Conservation (phyloP, 2,888 invertebrate species). For the Lochmaea crataegi region DNA sequence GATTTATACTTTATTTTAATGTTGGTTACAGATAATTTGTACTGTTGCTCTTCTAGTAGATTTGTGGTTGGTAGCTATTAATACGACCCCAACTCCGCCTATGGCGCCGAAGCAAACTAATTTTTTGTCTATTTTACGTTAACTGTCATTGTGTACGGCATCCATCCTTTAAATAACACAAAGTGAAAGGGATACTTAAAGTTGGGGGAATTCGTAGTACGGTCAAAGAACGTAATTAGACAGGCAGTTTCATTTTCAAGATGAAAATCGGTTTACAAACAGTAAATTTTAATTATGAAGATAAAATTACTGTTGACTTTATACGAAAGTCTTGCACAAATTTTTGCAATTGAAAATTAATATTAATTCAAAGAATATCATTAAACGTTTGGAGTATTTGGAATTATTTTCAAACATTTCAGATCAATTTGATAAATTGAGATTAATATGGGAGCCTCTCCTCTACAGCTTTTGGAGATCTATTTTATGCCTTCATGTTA, state of each 20-base stretch:
- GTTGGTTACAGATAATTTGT: too few relatives aligned
- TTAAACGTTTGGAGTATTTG: too few relatives aligned
- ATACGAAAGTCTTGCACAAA: neutral
- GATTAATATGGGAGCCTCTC: too few relatives aligned
- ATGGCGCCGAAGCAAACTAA: slow-evolving; percentile 14
- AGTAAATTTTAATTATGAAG: neutral
- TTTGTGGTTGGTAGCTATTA: too few relatives aligned
- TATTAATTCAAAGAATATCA: too few relatives aligned
- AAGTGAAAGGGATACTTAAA: slow-evolving; percentile 39
- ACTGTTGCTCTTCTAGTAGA: too few relatives aligned
- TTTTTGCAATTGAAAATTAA: neutral
- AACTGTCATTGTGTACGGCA: slow-evolving; percentile 22
- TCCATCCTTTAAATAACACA: slow-evolving; percentile 37
- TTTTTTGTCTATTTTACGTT: slow-evolving; percentile 15
- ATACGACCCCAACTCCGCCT: slow-evolving; percentile 6
- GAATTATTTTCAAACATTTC: too few relatives aligned
- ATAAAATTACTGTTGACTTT: neutral
- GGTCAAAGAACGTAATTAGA: neutral
- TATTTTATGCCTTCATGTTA: too few relatives aligned
- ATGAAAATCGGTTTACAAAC: neutral
- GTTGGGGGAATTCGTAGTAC: neutral
- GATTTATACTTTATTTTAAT: too few relatives aligned
- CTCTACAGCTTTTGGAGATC: too few relatives aligned
- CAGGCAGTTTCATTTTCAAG: neutral
- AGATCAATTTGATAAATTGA: too few relatives aligned